Base-by-base conservation (phyloP, 2,797 vertebrate species). In the Chaetophractus vellerosus region DNA sequence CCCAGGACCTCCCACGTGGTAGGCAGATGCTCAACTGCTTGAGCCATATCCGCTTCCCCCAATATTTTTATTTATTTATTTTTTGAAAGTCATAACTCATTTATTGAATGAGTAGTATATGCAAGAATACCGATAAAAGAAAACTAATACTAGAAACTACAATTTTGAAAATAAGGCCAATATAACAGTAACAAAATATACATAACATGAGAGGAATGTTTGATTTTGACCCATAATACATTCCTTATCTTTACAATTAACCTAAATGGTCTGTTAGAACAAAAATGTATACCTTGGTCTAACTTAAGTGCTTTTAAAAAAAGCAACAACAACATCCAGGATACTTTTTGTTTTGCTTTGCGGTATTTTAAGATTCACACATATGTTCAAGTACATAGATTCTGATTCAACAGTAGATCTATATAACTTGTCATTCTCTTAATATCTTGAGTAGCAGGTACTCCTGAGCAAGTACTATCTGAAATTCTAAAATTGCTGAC, bases 101-200 rank as follows among this genome's bases (percentile, higher is more conserved):
- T 98, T 98, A 98, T 98, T 98, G 98, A 98, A 98, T 98, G 96
- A 96, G 97, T 96, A 97, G 98, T 98, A 98, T 98, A 98, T 97
- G 98, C 45, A 45, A 45, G 45, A 45, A 45, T 45, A 45, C 45
- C 45, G 9, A 45, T 45, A 45, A 45, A 45, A 45, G 45, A 45
- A 38, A 45, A 45, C 45, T 45, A 45, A 45, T 45, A 45, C 45
- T 45, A 45, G 5, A 45, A 45, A 45, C 8, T 45, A 45, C 45
- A 45, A 45, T 45, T 45, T 45, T 45, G 45, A 10, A 45, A 45
- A 45, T 45, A 45, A 45, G 9, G 45, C 45, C 45, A 45, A 45
- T 45, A 45, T 45, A 45, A 45, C 45, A 45, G 45, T 45, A 45
- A 45, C 45, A 45, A 45, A 45, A 45, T 45, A 45, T 45, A 45